Base-by-base conservation (phyloP, 2,888 invertebrate genomes). In the Patella depressa region DNA sequence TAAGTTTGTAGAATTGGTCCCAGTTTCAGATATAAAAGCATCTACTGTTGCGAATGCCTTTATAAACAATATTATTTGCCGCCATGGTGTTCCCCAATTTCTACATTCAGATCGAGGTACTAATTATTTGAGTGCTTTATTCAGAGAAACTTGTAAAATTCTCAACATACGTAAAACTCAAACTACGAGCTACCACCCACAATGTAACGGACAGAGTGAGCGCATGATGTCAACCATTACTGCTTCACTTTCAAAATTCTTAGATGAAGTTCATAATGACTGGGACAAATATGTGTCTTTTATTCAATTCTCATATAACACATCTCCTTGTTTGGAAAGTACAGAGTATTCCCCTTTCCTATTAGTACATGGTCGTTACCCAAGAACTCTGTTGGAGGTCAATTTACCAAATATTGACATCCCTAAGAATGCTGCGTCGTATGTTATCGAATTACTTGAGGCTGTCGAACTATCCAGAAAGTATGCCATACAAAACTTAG, bases 161-260 rank as follows among this genome's bases (percentile, higher is more conserved):
- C 72, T 76, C 2, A 72, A 72, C 45, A 45, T 76, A 24, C 53
- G 59, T 53, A 76, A 72, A 53, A 76, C 76, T 17, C 76, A 71
- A 53, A 72, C 76, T 17, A 76, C 76, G 17, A 57, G 45, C 45
- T 72, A 34, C 34, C 45, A 53, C 9, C 72, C 76, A 4, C 55
- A 72, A 57, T 72, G 76, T 34, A 76, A 76, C 45, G 76, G 76
- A n/a, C 76, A 72, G 34, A 19, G 65, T 65, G 65, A 65, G 19
- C n/a, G 65, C n/a, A 65, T 19, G 2, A 65, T 65, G 65, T 19
- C n/a, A 2, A 65, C 65, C 19, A 65, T 65, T 19, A 19, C 19
- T 11, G 11, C n/a, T 19, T 19, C 19, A 11, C 15, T 65, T 2
- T n/a, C 15, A n/a, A 65, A 65, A n/a, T 65, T 19, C 19, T 65